phyloP scores from a whole-genome alignment of 2,113 vertebrate species.

The Carlito syrichta region DNA sequence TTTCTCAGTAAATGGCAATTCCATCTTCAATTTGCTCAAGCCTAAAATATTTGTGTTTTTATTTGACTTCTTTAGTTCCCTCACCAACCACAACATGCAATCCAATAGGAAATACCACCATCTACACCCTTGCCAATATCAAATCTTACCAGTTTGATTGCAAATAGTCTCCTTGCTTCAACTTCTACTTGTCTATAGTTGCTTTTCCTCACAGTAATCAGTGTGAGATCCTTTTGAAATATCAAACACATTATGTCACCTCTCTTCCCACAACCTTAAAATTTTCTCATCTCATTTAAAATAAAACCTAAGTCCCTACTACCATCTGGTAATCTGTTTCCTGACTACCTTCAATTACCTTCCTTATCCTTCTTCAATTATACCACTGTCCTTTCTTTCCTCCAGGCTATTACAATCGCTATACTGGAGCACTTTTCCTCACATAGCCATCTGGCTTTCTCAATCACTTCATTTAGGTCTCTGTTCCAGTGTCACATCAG shows the following conservation, averaged over 20 bases:
- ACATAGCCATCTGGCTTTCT: not conserved
- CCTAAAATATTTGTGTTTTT: not conserved
- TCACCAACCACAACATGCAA: not conserved
- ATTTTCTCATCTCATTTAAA: not conserved
- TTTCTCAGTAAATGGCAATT: not conserved
- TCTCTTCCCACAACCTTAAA: not conserved
- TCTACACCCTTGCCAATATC: not conserved
- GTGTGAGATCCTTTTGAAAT: not conserved
- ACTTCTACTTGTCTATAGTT: not conserved
- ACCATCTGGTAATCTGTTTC: not conserved
- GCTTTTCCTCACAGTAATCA: not conserved
- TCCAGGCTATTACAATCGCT: not conserved
- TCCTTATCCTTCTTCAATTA: not conserved
- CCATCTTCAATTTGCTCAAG: not conserved
- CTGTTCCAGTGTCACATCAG: not conserved
- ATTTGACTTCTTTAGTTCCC: not conserved
- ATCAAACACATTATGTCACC: not conserved
- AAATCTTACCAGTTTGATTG: not conserved
- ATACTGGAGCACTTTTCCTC: not conserved
- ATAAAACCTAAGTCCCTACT: not conserved
- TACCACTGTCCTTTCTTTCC: not conserved
- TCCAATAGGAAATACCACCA: not conserved
- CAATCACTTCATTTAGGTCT: not conserved
- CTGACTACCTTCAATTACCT: too few relatives aligned
- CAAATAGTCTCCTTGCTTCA: not conserved